phyloP scores from a whole-genome alignment of 37 sponge, comb jelly and placozoan species.

The Cladorhizidae sp. region DNA sequence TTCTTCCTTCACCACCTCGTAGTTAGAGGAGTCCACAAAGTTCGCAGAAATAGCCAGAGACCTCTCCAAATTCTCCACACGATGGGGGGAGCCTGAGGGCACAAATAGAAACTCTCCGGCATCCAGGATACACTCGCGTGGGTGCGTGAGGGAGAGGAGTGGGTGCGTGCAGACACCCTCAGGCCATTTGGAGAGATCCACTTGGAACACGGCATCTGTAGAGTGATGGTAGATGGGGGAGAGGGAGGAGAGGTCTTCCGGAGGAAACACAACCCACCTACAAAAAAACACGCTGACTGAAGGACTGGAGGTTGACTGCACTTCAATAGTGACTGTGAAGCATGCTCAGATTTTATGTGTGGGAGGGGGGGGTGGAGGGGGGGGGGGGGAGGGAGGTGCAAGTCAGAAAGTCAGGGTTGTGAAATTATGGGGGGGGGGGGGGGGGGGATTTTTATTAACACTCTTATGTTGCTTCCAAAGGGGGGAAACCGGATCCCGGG shows the following conservation, averaged over 20 bases:
- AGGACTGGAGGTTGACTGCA: not conserved
- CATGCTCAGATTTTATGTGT: not conserved
- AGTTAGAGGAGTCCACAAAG: constrained; percentile 68
- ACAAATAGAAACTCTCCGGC: constrained; percentile 85
- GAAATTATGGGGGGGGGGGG: not conserved
- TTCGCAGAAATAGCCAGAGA: constrained; percentile 86
- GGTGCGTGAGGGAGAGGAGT: constrained; percentile 56
- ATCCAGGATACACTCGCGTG: constrained; percentile 57
- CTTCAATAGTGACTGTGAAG: not conserved
- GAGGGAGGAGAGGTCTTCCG: constrained; percentile 57
- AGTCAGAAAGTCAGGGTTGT: not conserved
- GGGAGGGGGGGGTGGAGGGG: too few species aligned
- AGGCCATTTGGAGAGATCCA: constrained; percentile 18
- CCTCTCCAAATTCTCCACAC: constrained; percentile 69
- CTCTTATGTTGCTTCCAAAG: too few species aligned
- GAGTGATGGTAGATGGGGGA: constrained; percentile 61
- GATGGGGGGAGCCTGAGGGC: constrained; percentile 80
- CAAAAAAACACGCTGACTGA: not conserved
- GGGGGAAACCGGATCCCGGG: too few species aligned
- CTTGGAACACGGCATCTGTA: constrained; percentile 60
- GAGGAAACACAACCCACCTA: constrained; percentile 82
- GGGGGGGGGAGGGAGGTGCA: not conserved
- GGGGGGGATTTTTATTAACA: not conserved
- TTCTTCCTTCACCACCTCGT: constrained; percentile 52
- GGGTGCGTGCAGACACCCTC: constrained; percentile 32